These are phyloP conservation scores for Venustoraphidia nigricollis DNA, from an alignment of 2,888 invertebrate species.

Conservation along the genomic window DNA sequence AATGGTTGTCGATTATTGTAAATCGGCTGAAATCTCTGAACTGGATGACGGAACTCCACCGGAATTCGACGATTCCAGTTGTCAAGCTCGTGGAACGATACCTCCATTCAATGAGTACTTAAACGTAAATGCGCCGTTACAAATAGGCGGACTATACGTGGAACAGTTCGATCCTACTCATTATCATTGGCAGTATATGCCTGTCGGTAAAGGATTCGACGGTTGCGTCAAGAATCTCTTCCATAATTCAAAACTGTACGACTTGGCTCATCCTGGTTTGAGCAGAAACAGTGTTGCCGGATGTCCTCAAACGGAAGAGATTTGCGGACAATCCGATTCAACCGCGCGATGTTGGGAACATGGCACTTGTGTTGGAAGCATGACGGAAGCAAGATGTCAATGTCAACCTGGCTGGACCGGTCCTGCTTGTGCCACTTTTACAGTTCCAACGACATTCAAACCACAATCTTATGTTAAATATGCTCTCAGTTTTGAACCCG, in stretches of 20 bases:
- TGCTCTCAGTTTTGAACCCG: conserved; percentile 85
- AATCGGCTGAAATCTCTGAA: conserved; percentile 75
- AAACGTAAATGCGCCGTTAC: conserved; percentile 88
- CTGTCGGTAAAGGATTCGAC: conserved; percentile 79
- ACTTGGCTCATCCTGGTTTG: conserved; percentile 83
- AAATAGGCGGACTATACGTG: conserved; percentile 85
- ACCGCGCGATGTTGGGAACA: conserved; percentile 83
- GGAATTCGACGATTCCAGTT: conserved; percentile 75
- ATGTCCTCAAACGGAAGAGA: conserved; percentile 86
- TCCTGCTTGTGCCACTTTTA: conserved; percentile 69
- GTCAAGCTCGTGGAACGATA: conserved; percentile 78
- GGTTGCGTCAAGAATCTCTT: conserved; percentile 93
- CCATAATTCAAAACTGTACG: conserved; percentile 91
- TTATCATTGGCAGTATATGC: conserved; percentile 84
- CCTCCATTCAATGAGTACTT: conserved; percentile 92
- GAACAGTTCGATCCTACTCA: conserved; percentile 80
- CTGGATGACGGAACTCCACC: conserved; percentile 82
- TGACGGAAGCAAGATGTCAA: conserved; percentile 78
- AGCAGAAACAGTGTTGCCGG: conserved; percentile 76
- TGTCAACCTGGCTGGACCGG: conserved; percentile 95
- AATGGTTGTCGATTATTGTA: conserved; percentile 87
- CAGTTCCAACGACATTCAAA: conserved; percentile 83
- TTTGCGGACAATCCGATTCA: conserved; percentile 75
- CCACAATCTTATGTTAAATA: conserved; percentile 95
- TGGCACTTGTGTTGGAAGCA: conserved; percentile 85